Evolutionary conservation across 2,113 vertebrate genomes (phyloP), one percentile per base, ranked within the genome.

Genomic region (Odobenus rosmarus): DNA sequence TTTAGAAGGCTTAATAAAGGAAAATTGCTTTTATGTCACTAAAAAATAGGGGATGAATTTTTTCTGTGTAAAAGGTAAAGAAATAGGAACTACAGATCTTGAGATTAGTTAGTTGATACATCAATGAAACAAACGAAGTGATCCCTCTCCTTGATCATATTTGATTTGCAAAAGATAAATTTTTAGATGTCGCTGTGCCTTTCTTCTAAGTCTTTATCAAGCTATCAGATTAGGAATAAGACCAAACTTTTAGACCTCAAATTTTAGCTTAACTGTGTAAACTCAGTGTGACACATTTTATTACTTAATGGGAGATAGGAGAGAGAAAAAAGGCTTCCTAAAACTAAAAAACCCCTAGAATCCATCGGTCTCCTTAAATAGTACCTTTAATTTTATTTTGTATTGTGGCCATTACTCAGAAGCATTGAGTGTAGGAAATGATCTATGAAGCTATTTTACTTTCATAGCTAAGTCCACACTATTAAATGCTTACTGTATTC

Each of bases 101-200:
- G 46, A 64, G 16, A 89, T 81, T n/a, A 90, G 26, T 82, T 77
- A 51, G 33, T 83, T 64, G 49, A 21, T 95, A 4, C 5, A 39
- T 72, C 10, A 33, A 2, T 93, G 23, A 74, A 74, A 96, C 33
- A 81, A 84, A 72, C 89, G 71, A 93, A 91, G 21, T 69, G 53
- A 77, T 94, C 89, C 3, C 51, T 93, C 2, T 90, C 18, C 42
- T 90, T 91, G n/a, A 77, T 90, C 11, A 23, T 81, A 88, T 10
- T 88, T 86, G 62, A 79, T 95, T 79, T 97, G 90, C 81, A 83
- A 84, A 95, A 83, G 80, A 59, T 76, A 77, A 42, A 59, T 79
- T 87, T 76, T 90, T 74, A 90, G 39, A 84, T 21, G 15, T 79
- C 74, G 39, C 46, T 39, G 26, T 4, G 12, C 4, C 39, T 83